These are phyloP conservation scores for Campylomormyrus numenius DNA, from an alignment of 2,113 vertebrate genomes.

Conservation along the genomic window DNA sequence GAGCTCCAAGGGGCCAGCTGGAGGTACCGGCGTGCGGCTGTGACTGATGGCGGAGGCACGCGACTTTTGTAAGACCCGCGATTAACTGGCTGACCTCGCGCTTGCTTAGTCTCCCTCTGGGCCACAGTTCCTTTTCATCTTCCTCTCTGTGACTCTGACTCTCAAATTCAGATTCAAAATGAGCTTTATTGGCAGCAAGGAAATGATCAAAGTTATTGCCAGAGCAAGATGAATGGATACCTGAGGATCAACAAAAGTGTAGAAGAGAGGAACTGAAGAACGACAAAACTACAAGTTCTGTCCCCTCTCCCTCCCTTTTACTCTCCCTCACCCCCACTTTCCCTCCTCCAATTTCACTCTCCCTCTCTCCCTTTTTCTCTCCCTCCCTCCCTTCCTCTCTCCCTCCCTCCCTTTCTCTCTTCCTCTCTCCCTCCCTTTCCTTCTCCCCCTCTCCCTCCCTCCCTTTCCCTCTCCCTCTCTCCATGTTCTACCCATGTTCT, in stretches of 20 bases:
- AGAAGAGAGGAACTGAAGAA: background rate
- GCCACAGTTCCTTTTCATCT: background rate
- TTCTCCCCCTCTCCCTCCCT: background rate
- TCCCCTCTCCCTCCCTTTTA: background rate
- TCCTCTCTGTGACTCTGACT: background rate
- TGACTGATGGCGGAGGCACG: slow-evolving; percentile 12
- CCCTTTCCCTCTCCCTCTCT: background rate
- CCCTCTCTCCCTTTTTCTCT: background rate
- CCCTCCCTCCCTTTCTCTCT: background rate
- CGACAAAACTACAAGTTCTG: background rate
- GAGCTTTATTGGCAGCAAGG: background rate
- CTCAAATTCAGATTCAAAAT: background rate
- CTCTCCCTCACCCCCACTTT: background rate
- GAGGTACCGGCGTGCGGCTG: background rate
- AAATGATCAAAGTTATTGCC: background rate
- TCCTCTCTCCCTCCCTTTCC: no score
- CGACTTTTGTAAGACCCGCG: slow-evolving; percentile 23
- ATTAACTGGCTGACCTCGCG: background rate
- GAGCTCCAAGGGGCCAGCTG: background rate
- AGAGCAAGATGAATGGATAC: background rate
- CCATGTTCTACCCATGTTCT: background rate
- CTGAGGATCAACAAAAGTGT: background rate
- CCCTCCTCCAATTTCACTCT: background rate
- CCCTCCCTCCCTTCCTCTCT: background rate
- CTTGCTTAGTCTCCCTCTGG: background rate